Evolutionary conservation across 2,113 vertebrate genomes (phyloP), one percentile per base, ranked within the genome.

Genomic region (Capreolus pygargus): DNA sequence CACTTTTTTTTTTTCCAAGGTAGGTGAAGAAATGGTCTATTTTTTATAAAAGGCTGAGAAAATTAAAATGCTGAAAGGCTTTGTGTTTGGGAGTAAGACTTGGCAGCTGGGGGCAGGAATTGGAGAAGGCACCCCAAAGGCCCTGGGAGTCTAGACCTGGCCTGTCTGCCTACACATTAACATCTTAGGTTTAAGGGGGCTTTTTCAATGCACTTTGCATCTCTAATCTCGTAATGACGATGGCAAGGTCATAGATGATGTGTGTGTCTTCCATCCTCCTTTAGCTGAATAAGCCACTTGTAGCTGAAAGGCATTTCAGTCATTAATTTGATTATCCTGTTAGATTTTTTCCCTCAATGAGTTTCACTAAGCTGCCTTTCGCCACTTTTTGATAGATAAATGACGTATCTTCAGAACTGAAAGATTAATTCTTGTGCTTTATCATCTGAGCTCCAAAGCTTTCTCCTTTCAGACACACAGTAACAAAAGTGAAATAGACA

Each of bases 251-350:
- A 83, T 5, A 15, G 61, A 36, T 47, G 28, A 57, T 3, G n/a
- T 64, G 21, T 92, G 33, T 64, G 47, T n/a, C 15, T 90, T 87
- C 58, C 33, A 61, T 36, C 74, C 7, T 95, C 90, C 92, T 95
- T 95, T 96, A 86, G 74, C 83, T 91, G 87, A 97, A 92, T 96
- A 97, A 94, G 93, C 87, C 96, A 95, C 92, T 96, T 97, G 76
- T 92, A 94, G 54, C 52, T 85, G 64, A 84, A 89, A 93, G 87
- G 19, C 89, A 52, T 78, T 94, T 95, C 78, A 19, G 36, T 57
- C 47, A 96, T 57, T 95, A 91, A 96, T 95, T 94, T 92, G 30
- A 67, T 86, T 36, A 2, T 45, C 67, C 0, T 64, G 28, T 93
- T 92, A 58, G 2, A 11, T 95, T 86, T 84, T 83, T 23, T 76